Evolutionary conservation across 2,888 invertebrate genomes (phyloP).

Genomic region (Icerya purchasi): DNA sequence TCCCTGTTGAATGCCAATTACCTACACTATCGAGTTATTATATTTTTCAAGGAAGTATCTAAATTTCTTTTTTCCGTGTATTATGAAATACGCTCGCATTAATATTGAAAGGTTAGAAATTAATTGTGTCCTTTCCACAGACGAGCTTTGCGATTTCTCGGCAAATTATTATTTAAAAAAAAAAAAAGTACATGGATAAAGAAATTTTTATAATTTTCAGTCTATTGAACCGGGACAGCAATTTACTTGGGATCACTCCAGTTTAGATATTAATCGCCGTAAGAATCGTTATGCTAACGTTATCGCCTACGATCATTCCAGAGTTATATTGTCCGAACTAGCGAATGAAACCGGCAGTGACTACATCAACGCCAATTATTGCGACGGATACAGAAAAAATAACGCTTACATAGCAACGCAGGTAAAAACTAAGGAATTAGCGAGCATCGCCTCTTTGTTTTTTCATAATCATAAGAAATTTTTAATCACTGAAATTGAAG

Average conservation of each 20-base stretch:
- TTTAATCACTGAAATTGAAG: too few relatives aligned
- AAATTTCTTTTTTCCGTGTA: too few relatives aligned
- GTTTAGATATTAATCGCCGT: slow-evolving; percentile 90
- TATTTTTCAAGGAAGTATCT: too few relatives aligned
- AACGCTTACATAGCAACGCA: slow-evolving; percentile 97
- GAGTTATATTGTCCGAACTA: slow-evolving; percentile 76
- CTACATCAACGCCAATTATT: slow-evolving; percentile 98
- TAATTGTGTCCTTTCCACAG: too few relatives aligned
- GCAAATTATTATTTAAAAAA: neutral
- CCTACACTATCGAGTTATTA: too few relatives aligned
- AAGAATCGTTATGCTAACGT: slow-evolving; percentile 99
- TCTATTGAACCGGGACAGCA: slow-evolving; percentile 98
- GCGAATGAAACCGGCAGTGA: slow-evolving; percentile 81
- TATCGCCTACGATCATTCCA: slow-evolving; percentile 93
- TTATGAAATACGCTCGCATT: too few relatives aligned
- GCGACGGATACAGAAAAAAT: slow-evolving; percentile 94
- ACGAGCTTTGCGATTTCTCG: too few relatives aligned
- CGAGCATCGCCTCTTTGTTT: too few relatives aligned
- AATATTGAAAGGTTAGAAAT: too few relatives aligned
- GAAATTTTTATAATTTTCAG: slow-evolving; percentile 21
- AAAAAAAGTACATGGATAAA: neutral
- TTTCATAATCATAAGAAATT: too few relatives aligned
- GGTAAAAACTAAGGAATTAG: too few relatives aligned
- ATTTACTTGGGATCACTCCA: slow-evolving; percentile 98
- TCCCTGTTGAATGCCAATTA: too few relatives aligned